Conservation (phyloP, 1,140 invertebrate genomes). For the Magallana gigas region DNA sequence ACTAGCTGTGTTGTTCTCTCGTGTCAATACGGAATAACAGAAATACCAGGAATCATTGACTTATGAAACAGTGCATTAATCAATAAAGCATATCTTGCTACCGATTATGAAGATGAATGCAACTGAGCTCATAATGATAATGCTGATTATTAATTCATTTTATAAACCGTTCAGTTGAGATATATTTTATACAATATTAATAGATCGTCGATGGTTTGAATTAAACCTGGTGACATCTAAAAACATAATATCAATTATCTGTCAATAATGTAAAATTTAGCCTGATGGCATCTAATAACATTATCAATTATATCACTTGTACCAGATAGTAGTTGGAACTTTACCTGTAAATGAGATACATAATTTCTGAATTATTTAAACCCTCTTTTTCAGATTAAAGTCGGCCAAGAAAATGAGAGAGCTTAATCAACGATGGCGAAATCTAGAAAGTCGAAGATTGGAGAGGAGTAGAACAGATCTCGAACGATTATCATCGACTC, state of each 20-base stretch:
- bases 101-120: not conserved
- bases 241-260: not conserved
- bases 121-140: too few relatives aligned
- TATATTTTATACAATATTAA: too few relatives aligned
- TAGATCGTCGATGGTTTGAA: too few relatives aligned
- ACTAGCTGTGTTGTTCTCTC: not conserved
- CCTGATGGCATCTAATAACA: not conserved
- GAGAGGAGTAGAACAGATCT: not conserved
- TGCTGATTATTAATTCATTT: too few relatives aligned
- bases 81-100: not conserved
- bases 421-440: slow-evolving; percentile 18
- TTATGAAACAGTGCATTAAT: not conserved
- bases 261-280: not conserved
- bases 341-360: not conserved
- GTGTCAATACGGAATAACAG: not conserved
- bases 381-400: not conserved
- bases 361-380: too few relatives aligned
- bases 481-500: not conserved
- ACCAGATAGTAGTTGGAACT: not conserved
- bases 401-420: slow-evolving; percentile 5
- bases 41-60: not conserved
- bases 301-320: not conserved
- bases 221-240: too few relatives aligned
- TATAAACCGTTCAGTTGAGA: too few relatives aligned
- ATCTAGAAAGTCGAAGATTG: not conserved